Percentiles rank a stretch among this genome's conserved stretches.
Evolutionary conservation across 2,797 vertebrate genomes (phyloP).

Genomic region (Crypturellus tataupa): DNA sequence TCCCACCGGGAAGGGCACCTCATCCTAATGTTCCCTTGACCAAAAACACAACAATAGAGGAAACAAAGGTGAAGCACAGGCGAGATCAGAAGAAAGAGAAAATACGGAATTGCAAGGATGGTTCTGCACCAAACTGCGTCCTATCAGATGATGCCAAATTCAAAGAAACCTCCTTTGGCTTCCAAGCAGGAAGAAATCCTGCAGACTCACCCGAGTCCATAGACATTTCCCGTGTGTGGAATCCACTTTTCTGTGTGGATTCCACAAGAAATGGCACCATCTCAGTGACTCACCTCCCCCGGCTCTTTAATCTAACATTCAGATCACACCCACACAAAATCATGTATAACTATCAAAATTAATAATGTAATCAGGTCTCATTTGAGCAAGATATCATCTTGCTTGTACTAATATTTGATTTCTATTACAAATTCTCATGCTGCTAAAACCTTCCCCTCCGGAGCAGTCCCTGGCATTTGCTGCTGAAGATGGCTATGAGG

Average conservation of each 20-base stretch:
- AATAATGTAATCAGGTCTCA: constrained; percentile 54
- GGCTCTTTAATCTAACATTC: constrained; percentile 22
- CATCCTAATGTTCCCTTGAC: not conserved
- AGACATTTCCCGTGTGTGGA: not conserved
- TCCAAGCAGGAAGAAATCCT: not conserved
- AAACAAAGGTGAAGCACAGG: not conserved
- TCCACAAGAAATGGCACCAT: not conserved
- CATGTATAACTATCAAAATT: constrained; percentile 34
- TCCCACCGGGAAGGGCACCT: accelerated
- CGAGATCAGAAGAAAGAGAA: not conserved
- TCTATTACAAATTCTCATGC: constrained; percentile 43
- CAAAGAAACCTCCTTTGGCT: not conserved
- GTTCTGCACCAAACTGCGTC: not conserved
- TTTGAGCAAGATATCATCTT: constrained; percentile 61
- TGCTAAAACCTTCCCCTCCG: constrained; percentile 19
- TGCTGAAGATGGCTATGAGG: not conserved
- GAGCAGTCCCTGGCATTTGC: not conserved
- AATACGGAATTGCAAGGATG: accelerated
- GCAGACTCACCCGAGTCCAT: not conserved
- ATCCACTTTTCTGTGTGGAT: not conserved
- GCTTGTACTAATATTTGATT: constrained; percentile 70
- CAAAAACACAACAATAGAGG: accelerated
- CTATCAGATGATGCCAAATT: not conserved
- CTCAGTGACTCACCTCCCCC: not conserved
- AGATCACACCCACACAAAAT: not conserved